Conservation (phyloP, 2,113 vertebrate genomes). For the Promerops cafer region DNA sequence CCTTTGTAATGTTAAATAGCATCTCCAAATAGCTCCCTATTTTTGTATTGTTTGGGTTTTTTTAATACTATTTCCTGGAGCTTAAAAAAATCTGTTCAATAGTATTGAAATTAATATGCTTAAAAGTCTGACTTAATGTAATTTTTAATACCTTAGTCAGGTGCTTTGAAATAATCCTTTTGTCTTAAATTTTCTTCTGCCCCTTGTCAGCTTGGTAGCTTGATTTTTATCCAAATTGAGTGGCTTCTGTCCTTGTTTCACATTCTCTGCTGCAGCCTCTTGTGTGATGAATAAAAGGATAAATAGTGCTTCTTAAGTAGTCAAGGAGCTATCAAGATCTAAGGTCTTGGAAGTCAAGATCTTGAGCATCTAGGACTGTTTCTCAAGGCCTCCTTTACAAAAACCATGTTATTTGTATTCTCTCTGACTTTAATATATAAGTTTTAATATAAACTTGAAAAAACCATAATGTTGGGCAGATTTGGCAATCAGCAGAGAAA, state of each 20-base stretch:
- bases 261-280: neutral
- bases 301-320: neutral
- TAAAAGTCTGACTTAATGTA: neutral
- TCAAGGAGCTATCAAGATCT: neutral
- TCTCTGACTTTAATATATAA: neutral
- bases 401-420: neutral
- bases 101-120: neutral
- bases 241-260: neutral
- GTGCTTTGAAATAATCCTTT: neutral
- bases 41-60: neutral
- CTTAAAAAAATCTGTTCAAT: neutral
- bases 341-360: neutral
- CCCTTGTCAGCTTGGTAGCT: neutral
- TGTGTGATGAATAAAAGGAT: neutral
- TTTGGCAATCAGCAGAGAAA: neutral
- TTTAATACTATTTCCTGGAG: neutral
- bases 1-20: neutral
- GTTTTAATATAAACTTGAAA: neutral
- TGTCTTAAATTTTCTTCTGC: neutral
- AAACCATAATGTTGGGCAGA: fast-evolving
- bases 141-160: neutral
- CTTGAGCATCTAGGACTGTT: neutral
- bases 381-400: neutral
- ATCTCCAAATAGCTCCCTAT: neutral
- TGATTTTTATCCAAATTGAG: neutral